phyloP scores from a whole-genome alignment of 2,113 vertebrate species.

The western clawed frog (Xenopus tropicalis) region DNA sequence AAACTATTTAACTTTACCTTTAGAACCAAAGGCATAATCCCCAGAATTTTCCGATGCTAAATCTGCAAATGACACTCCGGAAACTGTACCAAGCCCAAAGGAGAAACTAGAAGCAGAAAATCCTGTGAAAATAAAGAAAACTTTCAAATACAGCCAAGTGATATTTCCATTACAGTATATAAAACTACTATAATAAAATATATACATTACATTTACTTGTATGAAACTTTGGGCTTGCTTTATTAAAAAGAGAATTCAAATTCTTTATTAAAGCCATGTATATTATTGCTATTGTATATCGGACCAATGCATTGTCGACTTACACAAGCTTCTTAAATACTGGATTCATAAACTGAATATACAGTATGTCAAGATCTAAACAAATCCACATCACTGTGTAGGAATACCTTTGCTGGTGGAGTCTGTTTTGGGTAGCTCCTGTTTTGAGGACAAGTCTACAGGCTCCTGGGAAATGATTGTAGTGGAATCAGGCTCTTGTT shows the following conservation, averaged over 20 bases:
- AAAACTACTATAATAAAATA: too few species aligned
- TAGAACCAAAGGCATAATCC: constrained; percentile 80
- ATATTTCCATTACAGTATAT: not conserved
- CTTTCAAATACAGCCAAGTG: not conserved
- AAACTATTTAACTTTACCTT: constrained; percentile 64
- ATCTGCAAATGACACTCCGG: constrained; percentile 83
- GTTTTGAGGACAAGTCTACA: constrained; percentile 85
- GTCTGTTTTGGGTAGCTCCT: constrained; percentile 56
- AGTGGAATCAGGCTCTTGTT: constrained; percentile 48
- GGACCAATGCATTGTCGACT: too few species aligned
- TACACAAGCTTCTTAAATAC: too few species aligned
- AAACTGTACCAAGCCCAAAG: constrained; percentile 66
- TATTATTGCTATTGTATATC: too few species aligned
- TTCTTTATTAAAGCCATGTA: too few species aligned
- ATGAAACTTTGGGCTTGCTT: too few species aligned
- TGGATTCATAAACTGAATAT: too few species aligned
- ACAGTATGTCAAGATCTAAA: too few species aligned
- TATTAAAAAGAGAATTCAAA: too few species aligned
- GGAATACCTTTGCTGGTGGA: constrained; percentile 59
- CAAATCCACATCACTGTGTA: too few species aligned
- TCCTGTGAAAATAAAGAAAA: not conserved
- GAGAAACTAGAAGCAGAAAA: constrained; percentile 46
- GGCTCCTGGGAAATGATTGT: constrained; percentile 53
- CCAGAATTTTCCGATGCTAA: constrained; percentile 76
- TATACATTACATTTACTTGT: too few species aligned